A percentile compares a stretch with the other conserved stretches of the same genome.
phyloP scores from a whole-genome alignment of 2,113 vertebrate species.

The Peromyscus maniculatus region DNA sequence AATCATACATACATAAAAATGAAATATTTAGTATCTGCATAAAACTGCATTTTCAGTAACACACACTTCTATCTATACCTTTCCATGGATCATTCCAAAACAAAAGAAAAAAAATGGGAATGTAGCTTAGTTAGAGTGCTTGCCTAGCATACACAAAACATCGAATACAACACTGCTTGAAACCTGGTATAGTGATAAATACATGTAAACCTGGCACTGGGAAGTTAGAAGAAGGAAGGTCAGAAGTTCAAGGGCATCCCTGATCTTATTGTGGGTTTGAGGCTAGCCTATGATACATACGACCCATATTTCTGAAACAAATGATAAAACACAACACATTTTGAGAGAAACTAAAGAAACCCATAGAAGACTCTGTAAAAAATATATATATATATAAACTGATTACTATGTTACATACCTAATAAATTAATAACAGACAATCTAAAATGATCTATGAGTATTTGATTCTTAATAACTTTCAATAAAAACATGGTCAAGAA shows the following conservation, averaged over 20 bases:
- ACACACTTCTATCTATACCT: not conserved
- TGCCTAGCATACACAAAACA: not conserved
- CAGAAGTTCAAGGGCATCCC: not conserved
- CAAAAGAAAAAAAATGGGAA: not conserved
- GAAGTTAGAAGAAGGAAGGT: not conserved
- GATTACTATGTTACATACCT: not conserved
- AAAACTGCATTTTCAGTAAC: not conserved
- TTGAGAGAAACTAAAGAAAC: not conserved
- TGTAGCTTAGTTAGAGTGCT: not conserved
- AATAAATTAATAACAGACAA: not conserved
- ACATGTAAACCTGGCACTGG: not conserved
- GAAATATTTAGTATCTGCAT: not conserved
- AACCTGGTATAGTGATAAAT: too few relatives aligned
- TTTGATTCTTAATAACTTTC: not conserved
- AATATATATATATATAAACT: not conserved
- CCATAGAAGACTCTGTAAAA: not conserved
- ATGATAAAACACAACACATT: not conserved
- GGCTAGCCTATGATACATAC: too few relatives aligned
- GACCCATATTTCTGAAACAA: not conserved
- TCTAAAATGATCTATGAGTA: not conserved
- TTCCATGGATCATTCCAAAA: not conserved
- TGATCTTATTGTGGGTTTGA: too few relatives aligned
- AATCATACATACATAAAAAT: not conserved
- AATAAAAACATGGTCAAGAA: not conserved
- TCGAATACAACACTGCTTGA: not conserved